phyloP scores from a whole-genome alignment of 1,140 invertebrate genomes.

The Drosophila nigrodunni region DNA sequence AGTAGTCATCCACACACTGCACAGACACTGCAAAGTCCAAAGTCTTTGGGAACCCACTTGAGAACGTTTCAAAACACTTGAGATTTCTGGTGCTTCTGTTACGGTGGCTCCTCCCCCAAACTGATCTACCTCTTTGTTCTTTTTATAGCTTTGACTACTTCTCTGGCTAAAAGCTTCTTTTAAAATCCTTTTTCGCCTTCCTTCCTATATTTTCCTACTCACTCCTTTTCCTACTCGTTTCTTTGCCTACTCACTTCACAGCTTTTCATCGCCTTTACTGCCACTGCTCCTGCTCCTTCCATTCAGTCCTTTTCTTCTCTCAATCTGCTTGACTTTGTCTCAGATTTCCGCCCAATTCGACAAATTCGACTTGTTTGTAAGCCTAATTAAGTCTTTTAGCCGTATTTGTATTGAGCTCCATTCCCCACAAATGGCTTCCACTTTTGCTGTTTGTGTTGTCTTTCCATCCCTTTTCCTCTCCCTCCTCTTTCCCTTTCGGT shows the following conservation, averaged over 20 bases:
- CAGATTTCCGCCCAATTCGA: conserved; percentile 65
- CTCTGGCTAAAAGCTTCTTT: too few relatives aligned
- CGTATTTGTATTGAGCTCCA: conserved; percentile 40
- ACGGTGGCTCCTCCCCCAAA: neutral
- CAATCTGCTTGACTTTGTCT: conserved; percentile 3
- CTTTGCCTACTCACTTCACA: too few relatives aligned
- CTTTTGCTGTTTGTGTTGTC: conserved; percentile 20
- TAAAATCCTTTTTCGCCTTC: too few relatives aligned
- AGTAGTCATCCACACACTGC: conserved; percentile 1
- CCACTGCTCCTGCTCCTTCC: too few relatives aligned
- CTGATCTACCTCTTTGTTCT: too few relatives aligned
- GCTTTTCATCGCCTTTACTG: too few relatives aligned
- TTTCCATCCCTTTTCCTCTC: neutral
- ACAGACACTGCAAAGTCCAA: conserved; percentile 63
- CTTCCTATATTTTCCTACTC: too few relatives aligned
- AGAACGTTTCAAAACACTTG: conserved; percentile 50
- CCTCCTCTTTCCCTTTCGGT: neutral
- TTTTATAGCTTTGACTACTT: too few relatives aligned
- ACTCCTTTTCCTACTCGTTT: too few relatives aligned
- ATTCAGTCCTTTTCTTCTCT: neutral
- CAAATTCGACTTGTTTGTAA: conserved; percentile 71
- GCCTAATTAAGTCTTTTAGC: conserved; percentile 73
- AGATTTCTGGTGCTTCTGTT: conserved; percentile 37
- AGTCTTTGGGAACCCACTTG: conserved; percentile 55
- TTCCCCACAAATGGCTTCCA: conserved; percentile 28